These are phyloP conservation scores for Atethmia centrago DNA, from an alignment of 2,888 invertebrate species.

Conservation along the genomic window DNA sequence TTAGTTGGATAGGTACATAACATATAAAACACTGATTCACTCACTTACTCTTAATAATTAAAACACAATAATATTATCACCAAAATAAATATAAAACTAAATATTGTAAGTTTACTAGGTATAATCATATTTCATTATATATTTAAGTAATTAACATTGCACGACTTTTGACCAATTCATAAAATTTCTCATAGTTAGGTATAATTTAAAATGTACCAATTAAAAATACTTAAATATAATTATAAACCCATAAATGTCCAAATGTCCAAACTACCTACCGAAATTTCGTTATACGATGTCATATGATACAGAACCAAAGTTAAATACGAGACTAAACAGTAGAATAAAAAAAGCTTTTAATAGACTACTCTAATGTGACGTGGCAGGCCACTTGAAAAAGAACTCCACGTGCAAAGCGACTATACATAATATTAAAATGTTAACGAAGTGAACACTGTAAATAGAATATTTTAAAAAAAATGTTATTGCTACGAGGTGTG, in stretches of 20 bases:
- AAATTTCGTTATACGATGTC: background rate
- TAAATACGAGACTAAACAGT: background rate
- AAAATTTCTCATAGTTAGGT: background rate
- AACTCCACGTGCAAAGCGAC: background rate
- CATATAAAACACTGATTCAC: constrained; percentile 13
- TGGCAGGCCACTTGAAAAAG: background rate
- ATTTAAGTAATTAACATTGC: background rate
- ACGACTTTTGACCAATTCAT: constrained; percentile 2
- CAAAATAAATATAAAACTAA: constrained; percentile 11
- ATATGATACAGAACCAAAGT: background rate
- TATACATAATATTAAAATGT: too few relatives aligned
- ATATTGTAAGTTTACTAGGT: constrained; percentile 1
- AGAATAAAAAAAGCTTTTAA: background rate
- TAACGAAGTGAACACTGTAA: too few relatives aligned
- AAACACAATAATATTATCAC: constrained; percentile 13
- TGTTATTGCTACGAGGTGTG: too few relatives aligned
- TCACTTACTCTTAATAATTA: constrained; percentile 21
- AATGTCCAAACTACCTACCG: background rate
- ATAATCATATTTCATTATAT: background rate
- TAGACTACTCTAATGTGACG: background rate
- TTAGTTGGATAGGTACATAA: background rate
- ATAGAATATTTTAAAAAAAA: too few relatives aligned
- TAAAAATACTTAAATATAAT: background rate
- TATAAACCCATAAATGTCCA: background rate
- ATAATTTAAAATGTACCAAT: background rate